Conservation (phyloP, 2,797 vertebrate species). For the Prunella strophiata region DNA sequence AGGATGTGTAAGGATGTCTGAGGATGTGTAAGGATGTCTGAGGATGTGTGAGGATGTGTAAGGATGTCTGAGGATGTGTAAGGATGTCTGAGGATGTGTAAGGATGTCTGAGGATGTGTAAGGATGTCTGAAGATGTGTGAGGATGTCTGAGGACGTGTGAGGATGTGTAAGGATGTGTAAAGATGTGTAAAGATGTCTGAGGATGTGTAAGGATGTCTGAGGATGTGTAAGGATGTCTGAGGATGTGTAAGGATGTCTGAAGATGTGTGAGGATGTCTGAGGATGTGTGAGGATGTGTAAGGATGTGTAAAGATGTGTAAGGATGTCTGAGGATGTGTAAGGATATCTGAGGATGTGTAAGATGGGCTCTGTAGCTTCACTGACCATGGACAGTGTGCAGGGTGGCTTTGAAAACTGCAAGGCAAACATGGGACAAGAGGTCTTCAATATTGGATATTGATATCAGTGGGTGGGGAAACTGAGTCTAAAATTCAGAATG, state of each 20-base stretch:
- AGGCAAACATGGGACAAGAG: accelerated
- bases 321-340: no score
- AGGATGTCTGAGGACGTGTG: not conserved
- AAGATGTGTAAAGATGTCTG: accelerated
- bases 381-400: accelerated
- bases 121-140: no score
- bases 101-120: accelerated
- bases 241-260: accelerated
- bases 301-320: no score
- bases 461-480: not conserved
- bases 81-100: no score
- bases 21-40: not conserved
- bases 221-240: no score
- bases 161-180: not conserved
- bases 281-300: accelerated
- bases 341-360: accelerated
- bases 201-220: no score
- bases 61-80: not conserved
- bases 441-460: not conserved
- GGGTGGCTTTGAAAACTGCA: not conserved
- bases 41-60: not conserved
- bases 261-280: not conserved
- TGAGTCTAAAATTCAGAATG: not conserved
- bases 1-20: accelerated
- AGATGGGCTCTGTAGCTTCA: accelerated